phyloP scores from a whole-genome alignment of 2,113 vertebrate species.

The Lepisosteus osseus region DNA sequence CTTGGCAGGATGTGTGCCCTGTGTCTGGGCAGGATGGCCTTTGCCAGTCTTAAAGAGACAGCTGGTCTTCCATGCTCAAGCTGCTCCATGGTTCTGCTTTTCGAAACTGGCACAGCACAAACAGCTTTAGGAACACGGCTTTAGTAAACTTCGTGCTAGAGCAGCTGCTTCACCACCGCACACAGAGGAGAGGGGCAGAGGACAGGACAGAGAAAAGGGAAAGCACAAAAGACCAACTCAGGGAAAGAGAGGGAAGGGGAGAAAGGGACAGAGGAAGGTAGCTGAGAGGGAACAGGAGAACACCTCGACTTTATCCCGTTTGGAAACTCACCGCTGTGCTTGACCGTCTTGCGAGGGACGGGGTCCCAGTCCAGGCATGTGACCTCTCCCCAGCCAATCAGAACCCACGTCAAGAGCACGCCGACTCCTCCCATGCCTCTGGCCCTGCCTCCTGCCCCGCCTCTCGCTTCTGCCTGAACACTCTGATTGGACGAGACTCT shows the following conservation, averaged over 20 bases:
- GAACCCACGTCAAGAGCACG: slow-evolving; percentile 58
- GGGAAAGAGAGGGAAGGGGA: slow-evolving; percentile 24
- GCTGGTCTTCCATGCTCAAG: no score
- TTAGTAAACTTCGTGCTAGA: no score
- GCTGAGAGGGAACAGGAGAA: not conserved
- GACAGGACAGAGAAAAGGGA: slow-evolving; percentile 5
- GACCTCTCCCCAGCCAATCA: slow-evolving; percentile 58
- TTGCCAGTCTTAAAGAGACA: no score
- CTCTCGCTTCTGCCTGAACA: not conserved
- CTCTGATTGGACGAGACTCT: slow-evolving; percentile 3
- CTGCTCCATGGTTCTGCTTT: no score
- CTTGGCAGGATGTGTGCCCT: no score
- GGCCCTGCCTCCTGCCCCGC: slow-evolving; percentile 30
- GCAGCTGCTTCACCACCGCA: not conserved
- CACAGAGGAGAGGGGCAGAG: slow-evolving; percentile 36
- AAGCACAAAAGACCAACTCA: slow-evolving; percentile 27
- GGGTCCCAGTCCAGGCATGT: slow-evolving; percentile 71
- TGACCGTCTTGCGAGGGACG: slow-evolving; percentile 67
- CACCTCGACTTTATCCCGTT: slow-evolving; percentile 14
- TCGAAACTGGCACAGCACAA: no score
- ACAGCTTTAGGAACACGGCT: no score
- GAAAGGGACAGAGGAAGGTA: slow-evolving; percentile 22
- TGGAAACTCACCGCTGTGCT: slow-evolving; percentile 61
- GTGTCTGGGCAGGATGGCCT: no score
- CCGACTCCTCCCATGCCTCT: slow-evolving; percentile 54